phyloP scores from a whole-genome alignment of 2,888 invertebrate genomes.

The Leptura quadrifasciata region DNA sequence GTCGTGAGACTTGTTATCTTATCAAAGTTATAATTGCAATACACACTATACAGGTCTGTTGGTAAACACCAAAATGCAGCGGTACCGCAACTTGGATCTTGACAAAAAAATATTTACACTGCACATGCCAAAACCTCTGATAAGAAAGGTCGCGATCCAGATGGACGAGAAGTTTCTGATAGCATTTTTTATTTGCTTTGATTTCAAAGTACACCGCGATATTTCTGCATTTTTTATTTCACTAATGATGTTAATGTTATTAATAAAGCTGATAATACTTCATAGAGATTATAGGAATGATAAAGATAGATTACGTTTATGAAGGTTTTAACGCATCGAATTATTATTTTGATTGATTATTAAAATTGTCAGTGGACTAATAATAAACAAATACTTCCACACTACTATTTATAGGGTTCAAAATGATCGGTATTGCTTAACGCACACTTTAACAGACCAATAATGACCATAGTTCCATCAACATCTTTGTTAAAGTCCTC shows the following conservation, averaged over 20 bases:
- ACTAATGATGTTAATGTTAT: not conserved
- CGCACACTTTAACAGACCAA: not conserved
- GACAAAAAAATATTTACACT: conserved; percentile 4
- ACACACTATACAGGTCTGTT: conserved; percentile 11
- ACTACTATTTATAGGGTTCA: not conserved
- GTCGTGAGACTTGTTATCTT: conserved; percentile 21
- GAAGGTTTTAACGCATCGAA: too few species aligned
- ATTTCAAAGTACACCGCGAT: not conserved
- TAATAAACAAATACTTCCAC: not conserved
- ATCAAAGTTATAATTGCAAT: conserved; percentile 14
- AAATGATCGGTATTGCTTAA: not conserved
- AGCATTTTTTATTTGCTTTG: not conserved
- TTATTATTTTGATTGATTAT: not conserved
- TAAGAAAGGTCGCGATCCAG: conserved; percentile 26
- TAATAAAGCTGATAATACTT: too few species aligned
- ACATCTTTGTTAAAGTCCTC: not conserved
- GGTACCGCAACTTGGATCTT: not conserved
- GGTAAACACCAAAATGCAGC: conserved; percentile 13
- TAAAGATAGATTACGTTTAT: too few species aligned
- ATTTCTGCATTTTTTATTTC: not conserved
- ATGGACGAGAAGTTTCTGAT: not conserved
- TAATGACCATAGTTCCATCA: not conserved
- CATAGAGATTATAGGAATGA: too few species aligned
- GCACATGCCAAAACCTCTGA: conserved; percentile 15
- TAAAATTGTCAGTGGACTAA: not conserved